Percentiles rank a stretch among this genome's conserved stretches.
phyloP scores from a whole-genome alignment of 2,888 invertebrate species.

The Drosophila pseudotakahashii region DNA sequence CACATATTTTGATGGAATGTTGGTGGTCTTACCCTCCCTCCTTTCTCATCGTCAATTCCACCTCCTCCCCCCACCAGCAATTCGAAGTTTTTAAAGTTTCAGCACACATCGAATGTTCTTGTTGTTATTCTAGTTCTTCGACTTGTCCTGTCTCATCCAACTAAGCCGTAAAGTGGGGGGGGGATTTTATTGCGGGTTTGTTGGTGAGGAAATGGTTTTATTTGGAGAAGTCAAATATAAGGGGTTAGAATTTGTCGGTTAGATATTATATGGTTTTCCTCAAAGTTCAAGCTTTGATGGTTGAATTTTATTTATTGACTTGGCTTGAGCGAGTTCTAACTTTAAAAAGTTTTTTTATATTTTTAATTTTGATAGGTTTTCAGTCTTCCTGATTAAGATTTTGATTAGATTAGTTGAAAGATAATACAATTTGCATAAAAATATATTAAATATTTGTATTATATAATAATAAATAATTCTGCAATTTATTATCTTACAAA shows the following conservation, averaged over 20 bases:
- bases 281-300: not conserved
- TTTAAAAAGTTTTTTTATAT: not conserved
- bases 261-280: not conserved
- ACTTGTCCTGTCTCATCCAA: constrained; percentile 12
- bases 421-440: no score
- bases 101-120: constrained; percentile 29
- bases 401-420: not conserved
- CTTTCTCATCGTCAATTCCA: not conserved
- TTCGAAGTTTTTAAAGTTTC: constrained; percentile 47
- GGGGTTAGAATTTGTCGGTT: not conserved
- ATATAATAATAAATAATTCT: no score
- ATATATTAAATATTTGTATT: no score
- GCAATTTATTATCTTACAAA: no score
- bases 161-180: constrained; percentile 31
- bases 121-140: constrained; percentile 17
- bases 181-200: constrained; percentile 9
- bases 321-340: not conserved
- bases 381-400: no score
- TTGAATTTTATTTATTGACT: not conserved
- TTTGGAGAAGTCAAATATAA: not conserved
- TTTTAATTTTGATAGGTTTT: not conserved
- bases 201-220: constrained; percentile 16
- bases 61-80: constrained; percentile 1
- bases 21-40: constrained; percentile 23
- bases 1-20: constrained; percentile 59